A percentile compares a stretch with the other conserved stretches of the same genome.
Conservation (phyloP, 2,113 vertebrate species). For the Puffinus mauretanicus region DNA sequence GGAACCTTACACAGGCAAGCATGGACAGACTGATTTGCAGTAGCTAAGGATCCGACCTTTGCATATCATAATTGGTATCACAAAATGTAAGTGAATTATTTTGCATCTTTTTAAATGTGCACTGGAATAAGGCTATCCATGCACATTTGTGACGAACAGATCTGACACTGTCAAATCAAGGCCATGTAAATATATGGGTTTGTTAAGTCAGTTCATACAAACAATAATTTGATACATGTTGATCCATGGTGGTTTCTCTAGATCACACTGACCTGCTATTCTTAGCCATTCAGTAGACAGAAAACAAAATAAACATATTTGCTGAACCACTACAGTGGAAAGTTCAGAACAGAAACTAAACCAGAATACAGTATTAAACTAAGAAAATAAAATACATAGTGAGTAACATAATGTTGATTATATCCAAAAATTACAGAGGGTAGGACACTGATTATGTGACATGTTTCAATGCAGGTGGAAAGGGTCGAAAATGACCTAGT, state of each 20-base stretch:
- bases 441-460: constrained; percentile 68
- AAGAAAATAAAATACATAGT: constrained; percentile 27
- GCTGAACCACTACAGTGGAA: constrained; percentile 68
- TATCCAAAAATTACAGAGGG: constrained; percentile 53
- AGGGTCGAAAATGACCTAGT: constrained; percentile 72
- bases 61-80: not conserved
- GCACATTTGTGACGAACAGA: not conserved
- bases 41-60: not conserved
- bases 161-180: constrained; percentile 14
- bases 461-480: constrained; percentile 73
- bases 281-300: not conserved
- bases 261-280: constrained; percentile 32
- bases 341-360: constrained; percentile 49
- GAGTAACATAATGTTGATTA: constrained; percentile 51
- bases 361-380: not conserved
- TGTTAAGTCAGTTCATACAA: constrained; percentile 6
- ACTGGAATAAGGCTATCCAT: not conserved
- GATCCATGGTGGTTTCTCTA: not conserved
- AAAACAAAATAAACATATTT: constrained; percentile 50
- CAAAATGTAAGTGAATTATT: not conserved
- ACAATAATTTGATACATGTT: not conserved
- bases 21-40: not conserved
- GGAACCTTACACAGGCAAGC: not conserved
- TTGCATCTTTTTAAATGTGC: not conserved
- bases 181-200: not conserved